Conservation (phyloP, 2,888 invertebrate genomes). For the Dilophus febrilis region DNA sequence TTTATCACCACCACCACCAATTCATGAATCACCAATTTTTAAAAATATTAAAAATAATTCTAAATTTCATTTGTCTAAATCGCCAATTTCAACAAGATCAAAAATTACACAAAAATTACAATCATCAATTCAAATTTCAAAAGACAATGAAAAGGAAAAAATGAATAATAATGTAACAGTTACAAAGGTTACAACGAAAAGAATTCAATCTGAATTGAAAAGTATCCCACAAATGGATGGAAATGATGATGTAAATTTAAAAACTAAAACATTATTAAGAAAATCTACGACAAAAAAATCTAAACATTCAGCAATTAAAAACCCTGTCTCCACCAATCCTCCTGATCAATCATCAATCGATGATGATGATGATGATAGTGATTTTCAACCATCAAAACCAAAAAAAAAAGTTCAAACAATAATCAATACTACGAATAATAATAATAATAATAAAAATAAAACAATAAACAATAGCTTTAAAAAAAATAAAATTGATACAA, state of each 20-base stretch:
- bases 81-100: no score
- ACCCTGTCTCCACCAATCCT: background rate
- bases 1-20: no score
- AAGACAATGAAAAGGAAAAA: no score
- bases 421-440: slow-evolving; percentile 13
- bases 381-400: slow-evolving; percentile 18
- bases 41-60: no score
- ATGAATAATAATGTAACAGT: no score
- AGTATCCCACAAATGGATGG: slow-evolving; percentile 37
- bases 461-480: background rate
- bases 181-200: no score
- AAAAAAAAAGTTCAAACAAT: slow-evolving; percentile 13
- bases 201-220: slow-evolving; percentile 5
- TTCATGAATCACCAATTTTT: no score
- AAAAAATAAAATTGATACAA: slow-evolving; percentile 29
- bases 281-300: background rate
- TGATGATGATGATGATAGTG: slow-evolving; percentile 15
- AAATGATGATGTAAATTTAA: slow-evolving; percentile 25
- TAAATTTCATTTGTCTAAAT: no score
- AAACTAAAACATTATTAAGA: slow-evolving; percentile 5
- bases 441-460: background rate
- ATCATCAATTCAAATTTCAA: no score
- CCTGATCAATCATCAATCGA: background rate
- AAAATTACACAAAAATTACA: no score
- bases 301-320: background rate